Evolutionary conservation across 2,888 invertebrate species (phyloP), one percentile per base, ranked within the genome.

Genomic region (Macrosiphum euphorbiae): DNA sequence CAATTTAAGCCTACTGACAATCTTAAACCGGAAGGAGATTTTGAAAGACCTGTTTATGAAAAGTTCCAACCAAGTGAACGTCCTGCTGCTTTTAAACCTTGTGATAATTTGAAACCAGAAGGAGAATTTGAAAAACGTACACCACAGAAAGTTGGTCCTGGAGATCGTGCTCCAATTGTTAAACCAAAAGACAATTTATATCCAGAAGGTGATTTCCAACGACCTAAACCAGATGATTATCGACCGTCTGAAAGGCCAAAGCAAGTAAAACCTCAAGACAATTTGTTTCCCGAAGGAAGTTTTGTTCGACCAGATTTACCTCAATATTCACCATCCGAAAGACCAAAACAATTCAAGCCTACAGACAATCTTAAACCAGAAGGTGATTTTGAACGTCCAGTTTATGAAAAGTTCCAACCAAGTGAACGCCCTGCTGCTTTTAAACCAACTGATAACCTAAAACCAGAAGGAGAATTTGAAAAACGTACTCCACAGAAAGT

Each of bases 141-240:
- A 94, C 94, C 94, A 55, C 95, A 88, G 93, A 96, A 96, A 52
- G 96, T 96, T 4, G 96, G 96, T 50, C 96, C 96, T 92, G 97
- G 97, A 10, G 97, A 97, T 95, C 52, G 95, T 95, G 95, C 85
- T 0, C 96, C 96, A 5, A 97, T 97, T 92, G 96, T 97, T 1
- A 96, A 95, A 95, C 97, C 97, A 95, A 97, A 97, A 95, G 97
- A 97, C 95, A 97, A 97, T 95, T 95, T 95, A 7, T 95, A 94
- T 86, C 95, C 95, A 41, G 95, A 95, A 94, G 95, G 95, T 0
- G 95, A 95, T 26, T 95, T 95, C 95, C 95, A 96, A 95, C 95
- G 96, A 28, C 97, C 96, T 95, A 55, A 87, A 41, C 94, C 94
- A 44, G 92, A 95, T 90, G 94, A 91, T 52, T 90, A 87, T 47